These are phyloP conservation scores for Monodelphis domestica DNA, from an alignment of 2,797 vertebrate species.

Conservation along the genomic window DNA sequence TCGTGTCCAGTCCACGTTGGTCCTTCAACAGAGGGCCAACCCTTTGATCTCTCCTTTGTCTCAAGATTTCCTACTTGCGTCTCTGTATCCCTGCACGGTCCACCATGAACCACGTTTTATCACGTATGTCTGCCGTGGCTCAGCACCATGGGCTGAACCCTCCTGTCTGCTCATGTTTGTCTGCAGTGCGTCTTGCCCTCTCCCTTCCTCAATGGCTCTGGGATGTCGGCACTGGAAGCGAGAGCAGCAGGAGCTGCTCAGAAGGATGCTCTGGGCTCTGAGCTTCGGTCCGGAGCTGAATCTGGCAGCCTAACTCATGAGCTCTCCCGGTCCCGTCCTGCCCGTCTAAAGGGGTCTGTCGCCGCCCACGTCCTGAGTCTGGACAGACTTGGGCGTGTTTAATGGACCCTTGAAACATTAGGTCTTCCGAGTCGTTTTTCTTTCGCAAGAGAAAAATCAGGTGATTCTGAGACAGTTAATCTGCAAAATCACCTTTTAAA, in stretches of 20 bases:
- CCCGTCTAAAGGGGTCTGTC: background rate
- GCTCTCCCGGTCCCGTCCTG: background rate
- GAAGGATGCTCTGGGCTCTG: background rate
- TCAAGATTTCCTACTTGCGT: background rate
- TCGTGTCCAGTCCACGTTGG: background rate
- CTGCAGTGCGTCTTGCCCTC: background rate
- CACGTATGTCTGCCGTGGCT: background rate
- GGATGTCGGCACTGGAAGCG: background rate
- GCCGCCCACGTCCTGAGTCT: background rate
- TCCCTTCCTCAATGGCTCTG: background rate
- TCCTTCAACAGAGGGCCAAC: background rate
- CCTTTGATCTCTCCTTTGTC: background rate
- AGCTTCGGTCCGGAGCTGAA: background rate
- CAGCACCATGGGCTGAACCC: background rate
- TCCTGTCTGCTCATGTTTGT: background rate
- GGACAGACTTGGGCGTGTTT: background rate
- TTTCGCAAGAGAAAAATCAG: background rate
- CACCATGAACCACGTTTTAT: background rate
- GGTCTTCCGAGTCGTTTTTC: background rate
- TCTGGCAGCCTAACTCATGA: background rate
- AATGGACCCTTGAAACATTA: background rate
- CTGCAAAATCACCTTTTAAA: background rate
- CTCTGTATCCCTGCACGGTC: background rate
- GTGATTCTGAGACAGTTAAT: constrained; percentile 8
- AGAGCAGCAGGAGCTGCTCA: background rate